A percentile compares a stretch with the other conserved stretches of the same genome.
Evolutionary conservation across 2,888 invertebrate species (phyloP).

Genomic region (Megaustenia siamemsis): DNA sequence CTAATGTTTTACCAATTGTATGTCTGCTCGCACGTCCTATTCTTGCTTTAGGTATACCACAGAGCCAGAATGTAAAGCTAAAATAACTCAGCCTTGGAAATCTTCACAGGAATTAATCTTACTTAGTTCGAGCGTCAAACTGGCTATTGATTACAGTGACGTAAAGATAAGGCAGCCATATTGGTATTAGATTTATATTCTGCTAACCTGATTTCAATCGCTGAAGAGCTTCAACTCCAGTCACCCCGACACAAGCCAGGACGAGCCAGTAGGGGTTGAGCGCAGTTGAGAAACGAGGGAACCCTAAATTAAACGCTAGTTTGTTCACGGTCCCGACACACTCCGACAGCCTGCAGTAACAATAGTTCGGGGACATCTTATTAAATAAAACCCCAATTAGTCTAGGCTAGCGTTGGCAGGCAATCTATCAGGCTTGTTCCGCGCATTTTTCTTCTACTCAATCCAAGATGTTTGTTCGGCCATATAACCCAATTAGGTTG

Average conservation of each 20-base stretch:
- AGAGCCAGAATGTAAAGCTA: no score
- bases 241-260: constrained; percentile 27
- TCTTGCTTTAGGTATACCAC: no score
- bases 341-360: constrained; percentile 46
- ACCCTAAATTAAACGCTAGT: constrained; percentile 44
- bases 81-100: no score
- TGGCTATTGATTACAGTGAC: not conserved
- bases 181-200: constrained; percentile 33
- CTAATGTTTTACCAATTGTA: no score
- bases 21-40: no score
- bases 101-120: no score
- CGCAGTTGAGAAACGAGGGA: constrained; percentile 14
- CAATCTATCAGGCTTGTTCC: constrained; percentile 70
- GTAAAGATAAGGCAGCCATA: not conserved
- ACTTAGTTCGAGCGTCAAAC: no score
- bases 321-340: constrained; percentile 30
- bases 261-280: not conserved
- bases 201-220: constrained; percentile 36
- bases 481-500: constrained; percentile 44
- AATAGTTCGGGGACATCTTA: constrained; percentile 65
- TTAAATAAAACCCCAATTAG: constrained; percentile 75
- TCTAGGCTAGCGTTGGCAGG: constrained; percentile 68
- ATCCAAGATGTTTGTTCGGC: constrained; percentile 61
- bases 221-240: constrained; percentile 28
- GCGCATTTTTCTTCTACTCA: constrained; percentile 58